Evolutionary conservation across 2,888 invertebrate genomes (phyloP).

Genomic region (Drosophila pegasa): DNA sequence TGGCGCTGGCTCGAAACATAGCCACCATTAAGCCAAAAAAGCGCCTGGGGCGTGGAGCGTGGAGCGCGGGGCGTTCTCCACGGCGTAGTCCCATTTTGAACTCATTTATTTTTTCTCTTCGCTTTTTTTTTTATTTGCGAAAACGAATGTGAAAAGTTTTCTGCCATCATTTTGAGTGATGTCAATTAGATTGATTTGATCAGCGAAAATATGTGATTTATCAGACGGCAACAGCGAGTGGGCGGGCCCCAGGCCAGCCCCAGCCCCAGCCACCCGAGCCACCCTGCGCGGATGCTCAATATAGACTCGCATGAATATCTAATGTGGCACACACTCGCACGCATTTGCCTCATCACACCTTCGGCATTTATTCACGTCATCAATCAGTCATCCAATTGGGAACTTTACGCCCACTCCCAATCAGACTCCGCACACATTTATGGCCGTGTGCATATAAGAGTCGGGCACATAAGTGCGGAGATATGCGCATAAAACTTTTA

Average conservation of each 20-base stretch:
- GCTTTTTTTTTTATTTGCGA: constrained; percentile 54
- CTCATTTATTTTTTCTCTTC: constrained; percentile 79
- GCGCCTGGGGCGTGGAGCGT: constrained; percentile 31
- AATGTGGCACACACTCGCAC: constrained; percentile 60
- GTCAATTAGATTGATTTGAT: constrained; percentile 85
- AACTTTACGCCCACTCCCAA: constrained; percentile 33
- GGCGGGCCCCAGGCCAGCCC: constrained; percentile 65
- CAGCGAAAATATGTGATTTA: constrained; percentile 84
- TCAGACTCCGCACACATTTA: constrained; percentile 3
- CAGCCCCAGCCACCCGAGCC: constrained; percentile 10
- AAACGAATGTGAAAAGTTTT: constrained; percentile 79
- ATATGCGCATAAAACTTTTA: not conserved
- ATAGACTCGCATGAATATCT: constrained; percentile 78
- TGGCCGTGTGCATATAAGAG: constrained; percentile 10
- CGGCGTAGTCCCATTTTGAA: constrained; percentile 61
- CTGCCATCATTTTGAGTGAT: constrained; percentile 84
- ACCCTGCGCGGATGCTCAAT: constrained; percentile 29
- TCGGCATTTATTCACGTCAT: constrained; percentile 62
- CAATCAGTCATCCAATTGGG: constrained; percentile 80
- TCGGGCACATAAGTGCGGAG: not conserved
- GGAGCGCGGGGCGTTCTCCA: constrained; percentile 11
- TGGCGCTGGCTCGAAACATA: constrained; percentile 60
- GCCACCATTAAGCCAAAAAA: constrained; percentile 75
- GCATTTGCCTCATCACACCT: constrained; percentile 64
- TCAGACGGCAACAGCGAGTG: constrained; percentile 76